Conservation (phyloP, 1,140 invertebrate genomes). For the Archegozetes longisetosus region DNA sequence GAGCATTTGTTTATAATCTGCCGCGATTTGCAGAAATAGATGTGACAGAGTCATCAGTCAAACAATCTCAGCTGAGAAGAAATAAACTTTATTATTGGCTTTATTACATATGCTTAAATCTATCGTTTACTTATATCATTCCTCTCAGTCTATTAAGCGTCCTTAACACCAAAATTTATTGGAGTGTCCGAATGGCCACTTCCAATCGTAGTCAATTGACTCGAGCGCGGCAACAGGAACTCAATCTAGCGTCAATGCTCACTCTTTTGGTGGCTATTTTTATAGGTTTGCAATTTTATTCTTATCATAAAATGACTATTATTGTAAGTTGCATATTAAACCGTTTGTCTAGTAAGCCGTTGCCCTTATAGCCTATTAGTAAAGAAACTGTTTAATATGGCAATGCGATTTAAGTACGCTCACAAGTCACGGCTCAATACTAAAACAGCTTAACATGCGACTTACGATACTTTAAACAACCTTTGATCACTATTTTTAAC, state of each 20-base stretch:
- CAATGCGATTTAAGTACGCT: too few species aligned
- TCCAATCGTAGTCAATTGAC: constrained; percentile 56
- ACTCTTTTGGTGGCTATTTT: constrained; percentile 62
- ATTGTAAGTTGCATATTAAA: too few species aligned
- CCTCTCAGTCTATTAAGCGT: constrained; percentile 67
- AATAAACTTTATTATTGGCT: constrained; percentile 57
- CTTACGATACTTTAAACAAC: too few species aligned
- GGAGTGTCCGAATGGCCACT: constrained; percentile 46
- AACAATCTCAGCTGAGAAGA: constrained; percentile 47
- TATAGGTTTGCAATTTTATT: constrained; percentile 2
- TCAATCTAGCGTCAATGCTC: constrained; percentile 79
- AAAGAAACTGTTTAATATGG: too few species aligned
- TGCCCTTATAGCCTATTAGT: too few species aligned
- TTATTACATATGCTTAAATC: constrained; percentile 82
- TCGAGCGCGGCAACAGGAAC: constrained; percentile 61
- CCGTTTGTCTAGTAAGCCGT: too few species aligned
- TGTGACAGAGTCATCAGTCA: constrained; percentile 29
- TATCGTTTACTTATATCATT: constrained; percentile 77
- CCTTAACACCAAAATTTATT: constrained; percentile 74
- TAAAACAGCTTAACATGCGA: too few species aligned
- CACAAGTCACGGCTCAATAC: too few species aligned
- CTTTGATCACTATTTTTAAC: not conserved
- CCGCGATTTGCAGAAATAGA: constrained; percentile 42
- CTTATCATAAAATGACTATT: too few species aligned
- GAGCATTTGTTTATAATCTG: constrained; percentile 72